phyloP scores from a whole-genome alignment of 2,797 vertebrate species.

The Leptodactylus fallax region DNA sequence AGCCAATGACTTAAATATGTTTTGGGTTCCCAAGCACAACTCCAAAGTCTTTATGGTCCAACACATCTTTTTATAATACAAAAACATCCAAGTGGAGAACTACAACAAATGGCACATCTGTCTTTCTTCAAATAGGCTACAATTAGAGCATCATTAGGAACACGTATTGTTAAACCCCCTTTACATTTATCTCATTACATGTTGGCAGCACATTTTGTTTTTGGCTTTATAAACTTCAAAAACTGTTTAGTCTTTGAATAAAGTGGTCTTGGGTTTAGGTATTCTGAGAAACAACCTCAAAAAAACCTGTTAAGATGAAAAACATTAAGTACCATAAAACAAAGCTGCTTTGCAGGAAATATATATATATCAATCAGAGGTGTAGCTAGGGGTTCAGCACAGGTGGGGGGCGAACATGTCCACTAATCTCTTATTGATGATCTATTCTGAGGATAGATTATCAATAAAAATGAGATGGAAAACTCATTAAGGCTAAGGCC shows the following conservation, averaged over 20 bases:
- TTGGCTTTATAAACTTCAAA: not conserved
- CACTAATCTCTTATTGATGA: too few species aligned
- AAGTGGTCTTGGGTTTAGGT: not conserved
- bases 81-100: not conserved
- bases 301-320: not conserved
- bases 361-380: too few species aligned
- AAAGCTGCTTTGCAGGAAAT: too few species aligned
- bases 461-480: too few species aligned
- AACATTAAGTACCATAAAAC: not conserved
- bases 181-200: not conserved
- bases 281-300: not conserved
- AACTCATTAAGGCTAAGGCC: too few species aligned
- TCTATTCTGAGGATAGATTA: too few species aligned
- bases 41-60: not conserved
- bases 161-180: not conserved
- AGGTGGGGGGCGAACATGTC: too few species aligned
- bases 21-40: not conserved
- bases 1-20: not conserved
- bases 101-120: not conserved
- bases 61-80: not conserved
- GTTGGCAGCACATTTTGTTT: slow-evolving; percentile 12
- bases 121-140: too few species aligned
- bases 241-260: slow-evolving; percentile 6
- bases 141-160: not conserved
- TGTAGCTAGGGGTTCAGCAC: too few species aligned